Percentiles rank a stretch among this genome's conserved stretches.
phyloP scores from a whole-genome alignment of 92 coral and sea anemone genomes.

The Anthopleura xanthogrammica region DNA sequence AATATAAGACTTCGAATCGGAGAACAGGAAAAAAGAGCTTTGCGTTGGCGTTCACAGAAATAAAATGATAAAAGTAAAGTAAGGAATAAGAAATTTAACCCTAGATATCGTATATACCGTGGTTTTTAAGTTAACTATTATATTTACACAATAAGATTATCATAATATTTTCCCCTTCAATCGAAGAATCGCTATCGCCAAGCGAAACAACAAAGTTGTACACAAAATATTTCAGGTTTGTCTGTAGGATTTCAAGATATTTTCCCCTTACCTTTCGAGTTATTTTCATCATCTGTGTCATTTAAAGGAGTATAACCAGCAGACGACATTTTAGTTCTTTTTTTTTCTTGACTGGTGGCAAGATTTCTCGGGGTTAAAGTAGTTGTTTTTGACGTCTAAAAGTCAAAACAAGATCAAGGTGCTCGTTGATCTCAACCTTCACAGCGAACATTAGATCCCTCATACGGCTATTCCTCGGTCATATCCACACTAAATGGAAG shows the following conservation, averaged over 20 bases:
- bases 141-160: neutral
- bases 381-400: constrained; percentile 2
- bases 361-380: constrained; percentile 20
- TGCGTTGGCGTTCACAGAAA: neutral
- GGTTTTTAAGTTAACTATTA: neutral
- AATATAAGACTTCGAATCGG: no score
- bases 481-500: neutral
- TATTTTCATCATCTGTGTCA: constrained; percentile 60
- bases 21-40: neutral
- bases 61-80: no score
- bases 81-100: neutral
- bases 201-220: neutral
- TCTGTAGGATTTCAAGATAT: neutral
- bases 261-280: constrained; percentile 39
- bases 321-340: constrained; percentile 51
- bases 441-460: neutral
- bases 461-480: neutral
- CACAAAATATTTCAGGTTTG: neutral
- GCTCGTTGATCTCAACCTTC: constrained; percentile 12
- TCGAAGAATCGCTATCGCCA: neutral
- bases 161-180: neutral
- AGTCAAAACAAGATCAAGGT: constrained; percentile 35
- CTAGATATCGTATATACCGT: neutral
- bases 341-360: constrained; percentile 30
- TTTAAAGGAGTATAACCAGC: constrained; percentile 57